Evolutionary conservation across 2,797 vertebrate species (phyloP).

Genomic region (Cichlasoma orientale): DNA sequence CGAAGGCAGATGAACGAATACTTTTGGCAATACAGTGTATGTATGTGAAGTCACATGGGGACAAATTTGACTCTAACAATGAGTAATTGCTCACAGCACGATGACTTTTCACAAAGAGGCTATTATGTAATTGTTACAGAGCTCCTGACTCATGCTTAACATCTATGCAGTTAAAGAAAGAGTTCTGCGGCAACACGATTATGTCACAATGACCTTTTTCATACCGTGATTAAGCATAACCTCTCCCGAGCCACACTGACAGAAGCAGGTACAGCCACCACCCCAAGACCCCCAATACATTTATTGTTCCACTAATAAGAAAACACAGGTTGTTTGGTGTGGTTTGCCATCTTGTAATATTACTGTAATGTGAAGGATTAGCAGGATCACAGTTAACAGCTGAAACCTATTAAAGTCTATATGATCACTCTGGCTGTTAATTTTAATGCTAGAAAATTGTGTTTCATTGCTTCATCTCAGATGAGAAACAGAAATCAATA

Average conservation of each 20-base stretch:
- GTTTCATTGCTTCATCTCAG: background rate
- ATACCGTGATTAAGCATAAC: conserved; percentile 27
- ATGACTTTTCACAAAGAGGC: conserved; percentile 13
- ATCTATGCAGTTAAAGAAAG: background rate
- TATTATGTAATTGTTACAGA: conserved; percentile 15
- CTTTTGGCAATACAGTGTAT: background rate
- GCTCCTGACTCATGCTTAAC: conserved; percentile 19
- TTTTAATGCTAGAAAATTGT: conserved; percentile 20
- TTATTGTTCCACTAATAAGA: background rate
- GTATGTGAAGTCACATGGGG: conserved; percentile 6
- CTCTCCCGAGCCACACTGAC: conserved; percentile 22
- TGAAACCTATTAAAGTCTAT: conserved; percentile 24
- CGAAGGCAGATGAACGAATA: too few species aligned
- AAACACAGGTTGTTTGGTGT: background rate
- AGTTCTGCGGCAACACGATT: background rate
- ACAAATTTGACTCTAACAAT: conserved; percentile 18
- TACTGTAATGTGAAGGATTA: background rate
- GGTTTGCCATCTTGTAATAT: background rate
- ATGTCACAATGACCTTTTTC: conserved; percentile 17
- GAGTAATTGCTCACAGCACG: conserved; percentile 32
- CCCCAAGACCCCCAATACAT: background rate
- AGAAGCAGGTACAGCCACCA: conserved; percentile 3
- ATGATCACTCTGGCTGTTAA: conserved; percentile 17
- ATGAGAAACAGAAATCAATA: background rate
- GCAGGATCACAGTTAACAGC: conserved; percentile 8